Evolutionary conservation across 1,140 invertebrate species (phyloP).

Genomic region (Pseudomyrmex gracilis): DNA sequence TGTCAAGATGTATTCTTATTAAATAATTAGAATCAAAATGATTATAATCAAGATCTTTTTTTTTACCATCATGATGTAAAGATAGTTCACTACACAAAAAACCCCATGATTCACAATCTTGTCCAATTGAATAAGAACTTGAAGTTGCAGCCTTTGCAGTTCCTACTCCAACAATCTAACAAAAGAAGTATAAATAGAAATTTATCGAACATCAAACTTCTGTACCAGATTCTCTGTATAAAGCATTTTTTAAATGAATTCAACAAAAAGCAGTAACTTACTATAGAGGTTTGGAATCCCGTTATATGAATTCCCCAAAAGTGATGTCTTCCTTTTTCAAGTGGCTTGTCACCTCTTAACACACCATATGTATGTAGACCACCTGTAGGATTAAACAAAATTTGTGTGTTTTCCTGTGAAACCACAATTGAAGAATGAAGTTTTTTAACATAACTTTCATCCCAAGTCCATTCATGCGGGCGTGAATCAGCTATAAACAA

Average conservation of each 20-base stretch:
- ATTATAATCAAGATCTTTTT: slow-evolving; percentile 88
- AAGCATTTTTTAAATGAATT: neutral
- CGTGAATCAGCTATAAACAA: slow-evolving; percentile 41
- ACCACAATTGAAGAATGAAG: slow-evolving; percentile 79
- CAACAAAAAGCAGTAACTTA: slow-evolving; percentile 76
- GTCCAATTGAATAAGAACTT: slow-evolving; percentile 90
- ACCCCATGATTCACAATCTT: slow-evolving; percentile 92
- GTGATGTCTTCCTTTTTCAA: slow-evolving; percentile 89
- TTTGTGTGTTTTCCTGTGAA: slow-evolving; percentile 86
- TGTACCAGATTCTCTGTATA: neutral
- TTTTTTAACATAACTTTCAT: slow-evolving; percentile 75
- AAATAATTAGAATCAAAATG: slow-evolving; percentile 87
- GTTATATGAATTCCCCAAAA: slow-evolving; percentile 94
- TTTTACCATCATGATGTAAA: slow-evolving; percentile 88
- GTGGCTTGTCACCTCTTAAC: slow-evolving; percentile 87
- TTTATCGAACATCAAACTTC: neutral
- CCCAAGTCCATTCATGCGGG: slow-evolving; percentile 87
- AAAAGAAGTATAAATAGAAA: slow-evolving; percentile 5
- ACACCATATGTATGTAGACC: slow-evolving; percentile 92
- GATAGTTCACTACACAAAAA: slow-evolving; percentile 90
- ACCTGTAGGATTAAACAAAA: slow-evolving; percentile 90
- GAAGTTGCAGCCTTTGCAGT: slow-evolving; percentile 88
- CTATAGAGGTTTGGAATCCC: slow-evolving; percentile 91
- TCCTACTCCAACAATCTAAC: slow-evolving; percentile 93
- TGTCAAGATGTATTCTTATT: slow-evolving; percentile 91